phyloP scores from a whole-genome alignment of 2,113 vertebrate species.

The Ornithorhynchus anatinus region DNA sequence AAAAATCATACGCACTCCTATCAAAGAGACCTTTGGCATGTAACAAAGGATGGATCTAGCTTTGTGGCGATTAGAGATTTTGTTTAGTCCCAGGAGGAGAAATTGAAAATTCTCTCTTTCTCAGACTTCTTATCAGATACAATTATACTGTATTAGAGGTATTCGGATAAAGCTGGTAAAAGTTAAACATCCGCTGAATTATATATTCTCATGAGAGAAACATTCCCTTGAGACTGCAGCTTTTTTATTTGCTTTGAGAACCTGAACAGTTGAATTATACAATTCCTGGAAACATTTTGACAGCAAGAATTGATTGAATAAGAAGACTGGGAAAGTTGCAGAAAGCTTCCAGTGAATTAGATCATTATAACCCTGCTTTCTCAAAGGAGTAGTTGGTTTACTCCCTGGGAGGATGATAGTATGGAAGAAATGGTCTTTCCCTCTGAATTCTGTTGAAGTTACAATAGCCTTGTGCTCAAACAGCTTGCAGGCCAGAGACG shows the following conservation, averaged over 20 bases:
- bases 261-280: neutral
- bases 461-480: neutral
- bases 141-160: neutral
- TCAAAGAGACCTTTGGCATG: neutral
- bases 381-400: neutral
- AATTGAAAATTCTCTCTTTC: conserved; percentile 1
- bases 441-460: neutral
- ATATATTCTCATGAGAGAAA: neutral
- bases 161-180: conserved; percentile 5
- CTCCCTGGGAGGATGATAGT: conserved; percentile 2
- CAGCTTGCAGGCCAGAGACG: neutral
- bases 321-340: neutral
- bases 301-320: conserved; percentile 8
- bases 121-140: conserved; percentile 25
- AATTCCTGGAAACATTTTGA: conserved; percentile 40
- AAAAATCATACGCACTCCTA: neutral
- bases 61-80: neutral
- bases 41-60: neutral
- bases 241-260: conserved; percentile 24
- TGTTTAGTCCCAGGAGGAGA: neutral
- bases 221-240: neutral
- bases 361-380: neutral
- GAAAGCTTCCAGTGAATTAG: neutral
- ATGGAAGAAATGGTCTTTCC: neutral
- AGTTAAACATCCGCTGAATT: neutral